phyloP scores from a whole-genome alignment of 2,113 vertebrate species.

The Cinclus mexicanus region DNA sequence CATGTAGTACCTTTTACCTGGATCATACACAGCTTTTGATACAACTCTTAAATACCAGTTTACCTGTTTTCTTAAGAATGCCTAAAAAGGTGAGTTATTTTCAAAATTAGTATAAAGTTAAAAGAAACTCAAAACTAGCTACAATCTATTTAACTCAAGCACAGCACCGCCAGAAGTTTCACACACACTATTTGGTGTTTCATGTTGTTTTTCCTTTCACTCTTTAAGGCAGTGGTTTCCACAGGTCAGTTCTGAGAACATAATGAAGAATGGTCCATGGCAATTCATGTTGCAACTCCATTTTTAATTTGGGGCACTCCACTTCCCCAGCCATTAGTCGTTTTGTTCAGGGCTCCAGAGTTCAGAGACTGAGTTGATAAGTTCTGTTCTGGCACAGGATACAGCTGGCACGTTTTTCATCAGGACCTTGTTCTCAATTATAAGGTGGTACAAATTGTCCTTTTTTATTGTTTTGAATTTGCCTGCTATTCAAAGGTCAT shows the following conservation, averaged over 20 bases:
- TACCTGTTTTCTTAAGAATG: conserved; percentile 64
- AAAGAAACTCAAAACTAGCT: conserved; percentile 77
- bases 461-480: conserved; percentile 25
- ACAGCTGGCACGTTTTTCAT: conserved; percentile 72
- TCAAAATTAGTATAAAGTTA: conserved; percentile 78
- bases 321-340: conserved; percentile 67
- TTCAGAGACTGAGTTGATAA: conserved; percentile 30
- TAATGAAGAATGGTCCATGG: conserved; percentile 72
- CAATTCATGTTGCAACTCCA: conserved; percentile 72
- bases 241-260: conserved; percentile 79
- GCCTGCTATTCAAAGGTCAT: conserved; percentile 93
- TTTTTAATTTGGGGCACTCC: conserved; percentile 40
- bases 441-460: conserved; percentile 33
- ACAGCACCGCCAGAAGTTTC: conserved; percentile 80
- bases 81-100: conserved; percentile 70
- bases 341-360: conserved; percentile 77
- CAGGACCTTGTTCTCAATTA: conserved; percentile 34
- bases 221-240: conserved; percentile 98
- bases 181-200: conserved; percentile 82
- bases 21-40: conserved; percentile 37
- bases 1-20: background rate
- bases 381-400: conserved; percentile 71
- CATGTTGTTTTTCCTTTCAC: conserved; percentile 76
- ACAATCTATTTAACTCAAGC: conserved; percentile 72
- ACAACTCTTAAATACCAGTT: conserved; percentile 20